Conservation (phyloP, 2,797 vertebrate genomes). For the Arremon aurantiirostris region DNA sequence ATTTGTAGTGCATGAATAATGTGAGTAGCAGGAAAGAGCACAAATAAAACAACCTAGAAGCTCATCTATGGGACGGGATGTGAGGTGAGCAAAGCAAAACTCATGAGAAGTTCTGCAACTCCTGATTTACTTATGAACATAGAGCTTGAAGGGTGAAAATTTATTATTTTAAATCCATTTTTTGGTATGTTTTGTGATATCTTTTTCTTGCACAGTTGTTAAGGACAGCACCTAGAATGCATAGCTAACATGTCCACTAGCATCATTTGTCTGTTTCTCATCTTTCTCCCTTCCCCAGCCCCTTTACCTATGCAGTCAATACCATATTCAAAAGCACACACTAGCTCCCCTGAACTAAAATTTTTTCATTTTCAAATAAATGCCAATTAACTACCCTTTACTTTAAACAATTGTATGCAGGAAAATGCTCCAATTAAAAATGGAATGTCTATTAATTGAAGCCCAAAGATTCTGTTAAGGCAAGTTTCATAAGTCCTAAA, state of each 20-base stretch:
- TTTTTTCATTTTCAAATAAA: constrained; percentile 23
- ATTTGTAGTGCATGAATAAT: not conserved
- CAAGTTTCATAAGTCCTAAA: constrained; percentile 14
- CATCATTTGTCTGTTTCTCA: not conserved
- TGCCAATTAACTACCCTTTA: not conserved
- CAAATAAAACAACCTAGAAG: not conserved
- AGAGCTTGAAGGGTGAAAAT: not conserved
- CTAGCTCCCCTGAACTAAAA: not conserved
- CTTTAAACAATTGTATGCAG: not conserved
- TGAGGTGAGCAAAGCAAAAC: not conserved
- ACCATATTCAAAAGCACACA: not conserved
- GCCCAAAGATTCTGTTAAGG: constrained; percentile 32
- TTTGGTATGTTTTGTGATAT: not conserved
- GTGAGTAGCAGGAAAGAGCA: not conserved
- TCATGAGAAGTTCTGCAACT: not conserved
- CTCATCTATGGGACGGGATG: not conserved
- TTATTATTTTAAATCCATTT: not conserved
- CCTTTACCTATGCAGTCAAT: not conserved
- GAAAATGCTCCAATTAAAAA: constrained; percentile 40
- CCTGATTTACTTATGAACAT: not conserved
- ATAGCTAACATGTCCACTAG: not conserved
- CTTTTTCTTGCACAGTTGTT: not conserved
- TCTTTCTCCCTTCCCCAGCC: not conserved
- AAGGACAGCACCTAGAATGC: not conserved
- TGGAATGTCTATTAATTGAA: constrained; percentile 31